Percentiles rank a stretch among this genome's conserved stretches.
Evolutionary conservation across 2,888 invertebrate species (phyloP).

Genomic region (Entomobrya multifasciata): DNA sequence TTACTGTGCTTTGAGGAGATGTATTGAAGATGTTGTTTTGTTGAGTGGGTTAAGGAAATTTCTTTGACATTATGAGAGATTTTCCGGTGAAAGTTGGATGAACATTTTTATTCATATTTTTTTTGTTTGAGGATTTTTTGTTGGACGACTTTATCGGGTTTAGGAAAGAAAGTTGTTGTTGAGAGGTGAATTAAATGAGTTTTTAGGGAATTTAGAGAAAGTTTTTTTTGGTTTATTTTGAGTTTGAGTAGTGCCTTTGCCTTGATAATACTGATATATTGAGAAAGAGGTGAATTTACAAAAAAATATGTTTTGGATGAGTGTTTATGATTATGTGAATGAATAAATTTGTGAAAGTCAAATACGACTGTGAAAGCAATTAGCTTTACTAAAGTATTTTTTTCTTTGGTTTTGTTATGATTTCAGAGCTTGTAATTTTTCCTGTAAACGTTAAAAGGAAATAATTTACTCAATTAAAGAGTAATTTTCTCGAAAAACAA

Average conservation of each 20-base stretch:
- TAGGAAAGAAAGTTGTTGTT: neutral
- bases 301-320: neutral
- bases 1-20: slow-evolving; percentile 8
- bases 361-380: too few species aligned
- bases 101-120: neutral
- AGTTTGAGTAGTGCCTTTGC: neutral
- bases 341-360: neutral
- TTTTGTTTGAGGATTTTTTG: neutral
- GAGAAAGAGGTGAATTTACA: neutral
- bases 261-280: too few species aligned
- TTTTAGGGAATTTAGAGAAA: neutral
- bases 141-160: neutral
- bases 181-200: neutral
- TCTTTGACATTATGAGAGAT: neutral
- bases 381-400: too few species aligned
- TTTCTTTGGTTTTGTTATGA: too few species aligned
- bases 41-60: neutral
- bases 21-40: neutral
- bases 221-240: neutral
- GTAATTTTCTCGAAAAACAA: neutral
- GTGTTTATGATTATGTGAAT: neutral
- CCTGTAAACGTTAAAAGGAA: too few species aligned
- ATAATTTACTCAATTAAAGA: neutral
- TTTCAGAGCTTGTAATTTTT: too few species aligned
- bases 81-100: slow-evolving; percentile 40